Evolutionary conservation across 1,140 invertebrate genomes (phyloP), one percentile per base, ranked within the genome.

Genomic region (Eueides isabella): DNA sequence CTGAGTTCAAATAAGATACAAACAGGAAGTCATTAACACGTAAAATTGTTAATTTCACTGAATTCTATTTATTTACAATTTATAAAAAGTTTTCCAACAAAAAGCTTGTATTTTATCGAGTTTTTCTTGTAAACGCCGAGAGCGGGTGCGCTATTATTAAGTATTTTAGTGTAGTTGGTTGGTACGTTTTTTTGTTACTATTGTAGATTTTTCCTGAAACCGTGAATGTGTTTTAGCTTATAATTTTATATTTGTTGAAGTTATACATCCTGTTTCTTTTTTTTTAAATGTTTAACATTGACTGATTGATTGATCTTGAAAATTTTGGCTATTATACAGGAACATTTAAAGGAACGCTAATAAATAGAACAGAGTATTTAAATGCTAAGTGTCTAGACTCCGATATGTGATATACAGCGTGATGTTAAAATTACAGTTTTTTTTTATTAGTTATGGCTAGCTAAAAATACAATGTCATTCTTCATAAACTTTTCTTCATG

Each of bases 41-140:
- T 55, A 55, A 55, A 55, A 55, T 55, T 23, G 48, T 55, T 23
- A 55, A 55, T 55, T 55, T 55, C 48, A 55, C 48, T 55, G 48
- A 55, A 55, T 55, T 55, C 48, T 55, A 55, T 23, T 55, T 55
- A 55, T 55, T 55, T 55, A 55, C 19, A 26, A 55, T 55, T 23
- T 26, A 55, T 55, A 55, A 55, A 55, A 55, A 55, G 19, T 26
- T 23, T 55, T 55, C 19, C 6, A 4, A 55, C 23, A 55, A 55
- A 55, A 55, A 55, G n/a, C 48, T 2, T 23, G 23, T 26, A 4
- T 55, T 55, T 55, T 55, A 55, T 55, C 26, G 48, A 11, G 41
- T 44, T 44, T 55, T 48, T 55, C 26, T 9, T 9, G 0, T 55
- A 23, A 19, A 11, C 12, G 6, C 23, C 6, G 19, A 55, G 48